phyloP scores from a whole-genome alignment of 1,140 invertebrate species.

The Drosophila tsacasi region DNA sequence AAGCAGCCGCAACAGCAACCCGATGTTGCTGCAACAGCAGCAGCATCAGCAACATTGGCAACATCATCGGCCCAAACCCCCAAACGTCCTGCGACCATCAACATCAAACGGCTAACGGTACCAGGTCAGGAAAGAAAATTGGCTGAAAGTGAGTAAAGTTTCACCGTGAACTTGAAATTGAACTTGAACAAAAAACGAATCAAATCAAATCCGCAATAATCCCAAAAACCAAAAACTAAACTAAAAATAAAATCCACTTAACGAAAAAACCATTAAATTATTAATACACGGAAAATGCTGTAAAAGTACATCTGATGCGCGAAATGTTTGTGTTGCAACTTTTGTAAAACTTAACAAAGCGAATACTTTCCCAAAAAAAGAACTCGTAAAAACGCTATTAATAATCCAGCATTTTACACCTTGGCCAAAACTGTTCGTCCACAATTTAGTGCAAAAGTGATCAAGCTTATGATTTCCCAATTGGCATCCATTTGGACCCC shows the following conservation, averaged over 20 bases:
- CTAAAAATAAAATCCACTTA: constrained; percentile 15
- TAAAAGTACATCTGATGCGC: constrained; percentile 78
- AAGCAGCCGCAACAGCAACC: constrained; percentile 31
- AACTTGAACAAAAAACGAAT: constrained; percentile 32
- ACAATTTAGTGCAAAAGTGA: constrained; percentile 62
- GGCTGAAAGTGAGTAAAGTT: constrained; percentile 85
- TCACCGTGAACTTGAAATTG: constrained; percentile 71
- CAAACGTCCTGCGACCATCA: constrained; percentile 71
- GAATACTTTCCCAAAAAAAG: constrained; percentile 2
- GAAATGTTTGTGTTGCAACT: constrained; percentile 82
- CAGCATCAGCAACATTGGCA: constrained; percentile 32
- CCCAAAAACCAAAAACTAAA: constrained; percentile 40
- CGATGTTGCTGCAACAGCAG: constrained; percentile 25
- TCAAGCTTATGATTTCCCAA: constrained; percentile 68
- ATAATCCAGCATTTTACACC: constrained; percentile 71
- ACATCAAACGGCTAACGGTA: constrained; percentile 82
- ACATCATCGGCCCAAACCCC: constrained; percentile 52
- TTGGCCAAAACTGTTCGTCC: constrained; percentile 66
- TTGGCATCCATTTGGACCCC: constrained; percentile 62
- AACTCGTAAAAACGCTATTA: constrained; percentile 42
- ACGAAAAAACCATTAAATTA: constrained; percentile 40
- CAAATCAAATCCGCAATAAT: constrained; percentile 38
- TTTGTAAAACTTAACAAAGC: constrained; percentile 56
- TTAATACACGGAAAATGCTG: constrained; percentile 70
- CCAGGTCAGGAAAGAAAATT: constrained; percentile 85